Evolutionary conservation across 30 jellyfish, hydroid and myxozoan genomes (phyloP), one percentile per base, ranked within the genome.

Genomic region (Pelagia noctiluca): DNA sequence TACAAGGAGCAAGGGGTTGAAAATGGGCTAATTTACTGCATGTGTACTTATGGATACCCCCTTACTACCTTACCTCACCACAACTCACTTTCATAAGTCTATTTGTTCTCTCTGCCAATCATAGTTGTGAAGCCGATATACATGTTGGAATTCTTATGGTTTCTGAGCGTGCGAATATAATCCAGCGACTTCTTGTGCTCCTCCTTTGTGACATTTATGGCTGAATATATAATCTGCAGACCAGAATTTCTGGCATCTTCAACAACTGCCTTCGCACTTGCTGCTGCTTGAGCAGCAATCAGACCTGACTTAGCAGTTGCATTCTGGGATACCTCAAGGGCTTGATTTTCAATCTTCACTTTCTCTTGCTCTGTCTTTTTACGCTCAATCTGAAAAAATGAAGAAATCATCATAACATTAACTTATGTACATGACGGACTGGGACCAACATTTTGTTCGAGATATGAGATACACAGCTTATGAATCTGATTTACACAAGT

Each of bases 211-310:
- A 85, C 63, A 46, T 85, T 85, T 35, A 85, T 25, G 5, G 84
- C 54, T 0, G 71, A 31, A 30, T 53, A 85, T 16, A 85, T 75
- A 4, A 61, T 49, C 63, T 85, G 84, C 85, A 85, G 36, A 35
- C 95, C 95, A 85, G 88, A 75, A 67, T 71, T 85, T n/a, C 95
- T 49, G 33, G 95, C 87, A 23, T 48, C 83, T 50, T 73, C 89
- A 3, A 65, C 54, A 4, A 35, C 30, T 13, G 95, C 95, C 35
- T 85, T 75, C 11, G 95, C 75, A 37, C 49, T 30, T 24, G 89
- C 95, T 21, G 46, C 68, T 2, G 95, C 95, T 28, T 70, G 83
- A 5, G 87, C 82, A 28, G 24, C 64, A 65, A 74, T 85, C 77
- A 70, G 28, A 1, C 22, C 18, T 3, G 89, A 35, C 36, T 26